Conservation (phyloP, 2,113 vertebrate species). For the Irena cyanogastra region DNA sequence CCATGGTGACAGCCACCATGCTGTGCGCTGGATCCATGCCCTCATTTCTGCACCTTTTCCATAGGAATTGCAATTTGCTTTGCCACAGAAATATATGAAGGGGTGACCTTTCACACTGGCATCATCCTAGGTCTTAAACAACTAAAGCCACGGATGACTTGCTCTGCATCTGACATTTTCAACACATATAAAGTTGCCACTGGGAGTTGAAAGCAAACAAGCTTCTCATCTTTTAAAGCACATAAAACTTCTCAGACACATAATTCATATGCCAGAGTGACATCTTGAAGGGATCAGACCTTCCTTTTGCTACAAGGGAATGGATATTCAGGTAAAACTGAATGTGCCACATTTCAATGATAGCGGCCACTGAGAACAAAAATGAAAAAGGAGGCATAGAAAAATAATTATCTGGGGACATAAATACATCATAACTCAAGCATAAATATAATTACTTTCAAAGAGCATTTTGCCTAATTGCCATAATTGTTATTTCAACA, state of each 20-base stretch:
- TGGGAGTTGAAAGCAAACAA: background rate
- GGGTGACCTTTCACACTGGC: background rate
- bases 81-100: background rate
- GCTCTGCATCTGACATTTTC: background rate
- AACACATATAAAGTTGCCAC: background rate
- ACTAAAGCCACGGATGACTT: background rate
- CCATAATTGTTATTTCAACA: background rate
- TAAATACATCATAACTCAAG: background rate
- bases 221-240: background rate
- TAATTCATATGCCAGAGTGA: background rate
- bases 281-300: background rate
- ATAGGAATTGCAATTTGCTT: background rate
- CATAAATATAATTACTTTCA: background rate
- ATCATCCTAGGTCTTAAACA: background rate
- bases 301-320: background rate
- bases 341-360: background rate
- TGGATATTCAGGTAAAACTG: background rate
- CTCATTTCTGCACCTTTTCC: background rate
- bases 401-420: background rate
- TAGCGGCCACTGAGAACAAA: background rate
- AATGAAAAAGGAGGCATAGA: background rate
- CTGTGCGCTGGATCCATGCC: accelerated
- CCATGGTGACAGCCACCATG: accelerated
- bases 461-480: background rate
- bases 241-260: background rate